Evolutionary conservation across 2,888 invertebrate genomes (phyloP).

Genomic region (Hypsopygia costalis): DNA sequence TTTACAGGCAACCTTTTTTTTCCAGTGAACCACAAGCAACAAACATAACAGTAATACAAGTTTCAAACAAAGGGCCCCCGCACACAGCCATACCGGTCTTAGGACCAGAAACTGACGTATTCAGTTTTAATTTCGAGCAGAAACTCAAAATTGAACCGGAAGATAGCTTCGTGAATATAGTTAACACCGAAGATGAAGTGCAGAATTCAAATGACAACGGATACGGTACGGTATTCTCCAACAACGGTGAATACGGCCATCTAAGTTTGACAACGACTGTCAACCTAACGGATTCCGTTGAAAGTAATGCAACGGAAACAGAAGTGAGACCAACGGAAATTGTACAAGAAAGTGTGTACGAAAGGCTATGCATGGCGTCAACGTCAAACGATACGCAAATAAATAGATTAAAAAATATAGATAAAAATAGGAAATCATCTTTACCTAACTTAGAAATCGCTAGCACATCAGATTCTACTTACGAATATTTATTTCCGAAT

Average conservation of each 20-base stretch:
- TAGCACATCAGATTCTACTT: constrained; percentile 41
- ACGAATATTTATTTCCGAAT: constrained; percentile 59
- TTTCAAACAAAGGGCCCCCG: constrained; percentile 71
- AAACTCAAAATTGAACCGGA: constrained; percentile 30
- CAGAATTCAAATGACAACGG: constrained; percentile 26
- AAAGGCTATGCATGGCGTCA: constrained; percentile 61
- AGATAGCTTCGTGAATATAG: constrained; percentile 57
- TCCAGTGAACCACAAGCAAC: constrained; percentile 48
- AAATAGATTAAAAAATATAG: constrained; percentile 38
- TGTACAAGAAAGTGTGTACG: constrained; percentile 49
- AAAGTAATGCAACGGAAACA: constrained; percentile 1
- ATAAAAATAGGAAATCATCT: constrained; percentile 57
- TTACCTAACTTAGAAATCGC: constrained; percentile 56
- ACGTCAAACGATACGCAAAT: constrained; percentile 46
- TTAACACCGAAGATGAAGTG: constrained; percentile 50
- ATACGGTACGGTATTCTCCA: constrained; percentile 58
- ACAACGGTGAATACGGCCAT: constrained; percentile 63
- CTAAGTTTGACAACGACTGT: constrained; percentile 66
- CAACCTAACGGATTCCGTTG: constrained; percentile 33
- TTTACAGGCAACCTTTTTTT: no score
- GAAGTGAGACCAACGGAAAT: constrained; percentile 24
- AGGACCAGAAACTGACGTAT: constrained; percentile 49
- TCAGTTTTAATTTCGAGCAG: constrained; percentile 58
- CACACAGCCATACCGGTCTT: constrained; percentile 67
- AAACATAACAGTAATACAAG: constrained; percentile 82